Conservation (phyloP, 1,140 invertebrate genomes). For the Anoplophora glabripennis region DNA sequence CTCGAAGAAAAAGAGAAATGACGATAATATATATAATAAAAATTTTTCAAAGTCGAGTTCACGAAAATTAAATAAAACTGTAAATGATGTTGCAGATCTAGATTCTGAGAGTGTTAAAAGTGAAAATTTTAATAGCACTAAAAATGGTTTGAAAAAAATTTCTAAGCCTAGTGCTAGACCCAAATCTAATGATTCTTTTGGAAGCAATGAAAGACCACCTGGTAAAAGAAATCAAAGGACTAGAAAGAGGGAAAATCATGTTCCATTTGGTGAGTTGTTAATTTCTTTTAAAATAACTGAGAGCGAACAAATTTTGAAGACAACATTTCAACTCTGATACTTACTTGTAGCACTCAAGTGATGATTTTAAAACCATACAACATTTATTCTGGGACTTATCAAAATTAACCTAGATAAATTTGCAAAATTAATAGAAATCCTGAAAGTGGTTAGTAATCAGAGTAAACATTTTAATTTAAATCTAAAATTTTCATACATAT, state of each 20-base stretch:
- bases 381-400: too few relatives aligned
- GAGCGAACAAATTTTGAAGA: too few relatives aligned
- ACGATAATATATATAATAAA: conserved; percentile 50
- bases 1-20: conserved; percentile 50
- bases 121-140: conserved; percentile 37
- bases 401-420: too few relatives aligned
- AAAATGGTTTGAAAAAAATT: conserved; percentile 39
- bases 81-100: conserved; percentile 34
- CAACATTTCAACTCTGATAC: not conserved
- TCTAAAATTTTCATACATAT: too few relatives aligned
- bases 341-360: not conserved
- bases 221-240: conserved; percentile 42
- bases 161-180: conserved; percentile 30
- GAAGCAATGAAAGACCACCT: conserved; percentile 35
- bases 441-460: too few relatives aligned
- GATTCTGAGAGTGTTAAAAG: conserved; percentile 34
- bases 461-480: too few relatives aligned
- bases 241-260: conserved; percentile 40
- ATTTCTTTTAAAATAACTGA: not conserved
- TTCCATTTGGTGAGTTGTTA: conserved; percentile 40
- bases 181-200: conserved; percentile 33
- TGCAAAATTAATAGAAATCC: too few relatives aligned
- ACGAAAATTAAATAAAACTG: conserved; percentile 48
- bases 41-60: conserved; percentile 44
- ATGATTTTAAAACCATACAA: not conserved